Base-by-base conservation (phyloP, 2,113 vertebrate species). In the Lepus americanus region DNA sequence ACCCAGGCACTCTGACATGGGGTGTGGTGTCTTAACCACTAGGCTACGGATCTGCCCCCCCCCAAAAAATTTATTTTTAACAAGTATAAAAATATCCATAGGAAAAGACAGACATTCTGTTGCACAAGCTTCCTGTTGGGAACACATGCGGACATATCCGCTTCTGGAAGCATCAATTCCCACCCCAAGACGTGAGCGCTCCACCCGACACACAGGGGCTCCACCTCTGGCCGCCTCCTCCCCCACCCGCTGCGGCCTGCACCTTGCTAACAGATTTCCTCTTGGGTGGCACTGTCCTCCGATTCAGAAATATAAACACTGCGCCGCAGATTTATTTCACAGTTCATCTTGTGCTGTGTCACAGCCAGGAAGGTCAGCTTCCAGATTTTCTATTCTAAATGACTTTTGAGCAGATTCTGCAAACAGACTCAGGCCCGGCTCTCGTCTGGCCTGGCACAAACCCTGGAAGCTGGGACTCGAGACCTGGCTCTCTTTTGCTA, bases 301-400 rank as follows among this genome's bases (percentile, higher is more conserved):
- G 61, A 88, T 88, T 96, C 9, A 22, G 78, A 97, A 96, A 94
- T n/a, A 94, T 33, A 96, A 95, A 92, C 85, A 89, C n/a, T 0
- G 55, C 90, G 90, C 79, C 73, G 59, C 85, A 95, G 92, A 89
- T 92, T 90, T 95, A 93, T 76, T 95, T 97, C 82, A 76, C 61
- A 80, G 86, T 94, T 94, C 86, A 89, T 95, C 93, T 87, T 85
- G 70, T 63, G 87, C 86, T 95, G 36, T 94, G 90, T 89, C 85
- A 88, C 0, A 61, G 90, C 73, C 7, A 5, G 66, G 69, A 87
- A 94, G 86, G 74, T 90, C 66, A 39, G 69, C 66, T 87, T 89
- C 88, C 88, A 67, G 77, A 79, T 90, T 80, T 90, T 96, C 95
- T 95, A 39, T 94, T 95, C 88, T 86, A 83, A 96, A 93, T 95